Conservation (phyloP, 2,888 invertebrate genomes). For the Celastrina argiolus region DNA sequence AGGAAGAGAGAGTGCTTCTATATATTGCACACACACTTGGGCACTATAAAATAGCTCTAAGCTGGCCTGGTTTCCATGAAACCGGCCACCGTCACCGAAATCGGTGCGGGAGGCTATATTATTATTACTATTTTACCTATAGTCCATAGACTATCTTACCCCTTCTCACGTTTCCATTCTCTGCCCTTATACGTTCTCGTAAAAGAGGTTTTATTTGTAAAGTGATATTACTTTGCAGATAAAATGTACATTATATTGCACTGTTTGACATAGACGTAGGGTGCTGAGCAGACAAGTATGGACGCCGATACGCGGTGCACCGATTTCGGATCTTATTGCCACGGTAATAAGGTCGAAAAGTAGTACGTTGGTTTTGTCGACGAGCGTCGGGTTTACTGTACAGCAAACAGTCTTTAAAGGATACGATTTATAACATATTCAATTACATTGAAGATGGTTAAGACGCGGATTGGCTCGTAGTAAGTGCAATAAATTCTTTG, state of each 20-base stretch:
- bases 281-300: background rate
- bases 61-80: too few relatives aligned
- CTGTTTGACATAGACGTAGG: background rate
- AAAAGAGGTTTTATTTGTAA: conserved; percentile 9
- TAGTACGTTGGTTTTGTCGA: too few relatives aligned
- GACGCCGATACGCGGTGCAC: background rate
- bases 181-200: background rate
- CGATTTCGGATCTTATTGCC: background rate
- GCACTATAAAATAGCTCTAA: too few relatives aligned
- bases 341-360: background rate
- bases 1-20: too few relatives aligned
- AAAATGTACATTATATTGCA: conserved; percentile 16
- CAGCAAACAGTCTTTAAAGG: background rate
- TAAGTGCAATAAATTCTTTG: too few relatives aligned
- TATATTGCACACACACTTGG: too few relatives aligned
- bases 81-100: too few relatives aligned
- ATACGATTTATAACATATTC: background rate
- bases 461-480: background rate
- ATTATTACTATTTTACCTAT: too few relatives aligned
- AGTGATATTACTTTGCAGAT: conserved; percentile 13
- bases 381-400: background rate
- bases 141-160: background rate
- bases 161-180: background rate
- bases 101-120: too few relatives aligned
- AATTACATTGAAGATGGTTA: background rate